A percentile compares a stretch with the other conserved stretches of the same genome.
Conservation (phyloP, 2,797 vertebrate genomes). For the Melanotaenia nigrans region DNA sequence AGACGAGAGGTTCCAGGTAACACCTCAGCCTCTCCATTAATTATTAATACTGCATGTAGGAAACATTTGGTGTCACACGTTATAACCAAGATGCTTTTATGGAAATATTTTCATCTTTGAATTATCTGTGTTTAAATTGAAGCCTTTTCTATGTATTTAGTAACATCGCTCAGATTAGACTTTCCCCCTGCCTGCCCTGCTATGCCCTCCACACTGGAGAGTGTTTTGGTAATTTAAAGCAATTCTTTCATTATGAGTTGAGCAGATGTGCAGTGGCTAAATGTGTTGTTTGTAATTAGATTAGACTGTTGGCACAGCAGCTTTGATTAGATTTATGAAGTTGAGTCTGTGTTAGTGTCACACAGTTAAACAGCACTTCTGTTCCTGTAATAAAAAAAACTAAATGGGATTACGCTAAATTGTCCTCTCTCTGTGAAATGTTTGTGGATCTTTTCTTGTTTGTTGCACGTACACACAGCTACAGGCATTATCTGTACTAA, state of each 20-base stretch:
- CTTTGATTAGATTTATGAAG: background rate
- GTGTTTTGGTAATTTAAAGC: conserved; percentile 4
- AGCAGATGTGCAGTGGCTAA: conserved; percentile 8
- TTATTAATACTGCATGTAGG: conserved; percentile 23
- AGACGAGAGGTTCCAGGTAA: conserved; percentile 96
- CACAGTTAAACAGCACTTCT: background rate
- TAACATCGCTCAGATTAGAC: background rate
- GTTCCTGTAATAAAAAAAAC: background rate
- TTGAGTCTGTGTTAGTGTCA: background rate
- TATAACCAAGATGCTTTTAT: conserved; percentile 7
- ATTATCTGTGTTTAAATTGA: background rate
- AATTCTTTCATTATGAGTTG: conserved; percentile 1
- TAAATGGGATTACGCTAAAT: background rate
- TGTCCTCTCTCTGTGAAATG: background rate
- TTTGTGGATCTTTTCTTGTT: background rate
- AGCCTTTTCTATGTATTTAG: background rate
- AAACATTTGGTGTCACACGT: conserved; percentile 20
- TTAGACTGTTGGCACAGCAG: background rate
- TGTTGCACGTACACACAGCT: background rate
- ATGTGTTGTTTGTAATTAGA: conserved; percentile 5
- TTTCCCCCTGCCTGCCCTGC: background rate
- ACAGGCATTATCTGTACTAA: background rate
- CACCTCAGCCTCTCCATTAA: conserved; percentile 6
- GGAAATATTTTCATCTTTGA: background rate
- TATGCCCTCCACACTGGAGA: background rate